Base-by-base conservation (phyloP, 64 coral and sea anemone species). In the Montipora capricornis region DNA sequence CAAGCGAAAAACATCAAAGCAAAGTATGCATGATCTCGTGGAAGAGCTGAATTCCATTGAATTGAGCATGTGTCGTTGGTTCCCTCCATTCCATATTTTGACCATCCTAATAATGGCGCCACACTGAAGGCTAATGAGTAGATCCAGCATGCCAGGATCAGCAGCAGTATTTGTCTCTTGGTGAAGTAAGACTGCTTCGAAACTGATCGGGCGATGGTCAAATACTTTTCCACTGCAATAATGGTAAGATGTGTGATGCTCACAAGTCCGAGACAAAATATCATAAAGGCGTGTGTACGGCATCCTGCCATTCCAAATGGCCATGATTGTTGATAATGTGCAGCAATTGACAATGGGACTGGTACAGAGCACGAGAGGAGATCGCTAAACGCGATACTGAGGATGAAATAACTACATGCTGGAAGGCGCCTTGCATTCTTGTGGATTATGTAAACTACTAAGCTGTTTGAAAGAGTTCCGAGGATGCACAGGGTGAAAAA, bases 161-260 rank as follows among this genome's bases (percentile, higher is more conserved):
- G n/a, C 1, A 80, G 44, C 14, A 88, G 9, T 2, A 78, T 73
- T 46, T 73, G 45, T 73, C 74, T 88, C 19, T 45, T 93, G 12
- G 68, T 15, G 16, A 86, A 86, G 37, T 80, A 77, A 12, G 74
- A 85, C 8, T 80, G 22, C 17, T 13, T 88, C 4, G 67, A 80
- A n/a, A 87, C 47, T 46, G 77, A 88, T 16, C 77, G 87, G 49
- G 87, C 51, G 13, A 93, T 80, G 20, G 92, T 93, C 52, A 93
- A 26, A 77, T 88, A 93, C 76, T 93, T 93, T 29, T 68, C 92
- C 2, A 68, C 17, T n/a, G 92, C 75, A 71, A 93, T 80, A n/a
- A 62, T 62, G 15, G 68, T 60, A 76, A 93, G 64, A 8, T 93
- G 83, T 4, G 81, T 7, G 49, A 93, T 73, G 0, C 84, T 87